Conservation (phyloP, 2,888 invertebrate species). For the Parnassius smintheus region DNA sequence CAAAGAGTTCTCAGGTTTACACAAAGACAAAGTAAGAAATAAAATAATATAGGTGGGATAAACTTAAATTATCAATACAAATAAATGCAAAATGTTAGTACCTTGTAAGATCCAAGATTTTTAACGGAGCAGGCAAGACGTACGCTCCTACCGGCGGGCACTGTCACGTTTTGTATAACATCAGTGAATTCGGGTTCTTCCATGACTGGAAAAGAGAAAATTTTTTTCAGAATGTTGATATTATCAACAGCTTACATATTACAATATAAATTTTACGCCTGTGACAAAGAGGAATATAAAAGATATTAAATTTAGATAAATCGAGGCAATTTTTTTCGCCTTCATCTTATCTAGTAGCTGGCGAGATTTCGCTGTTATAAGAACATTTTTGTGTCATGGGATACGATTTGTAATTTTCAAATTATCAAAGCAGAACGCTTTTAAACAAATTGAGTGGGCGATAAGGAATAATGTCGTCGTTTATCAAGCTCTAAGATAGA, state of each 20-base stretch:
- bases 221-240: slow-evolving; percentile 20
- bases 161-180: slow-evolving; percentile 94
- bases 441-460: slow-evolving; percentile 82
- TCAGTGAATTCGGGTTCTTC: slow-evolving; percentile 95
- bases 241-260: slow-evolving; percentile 19
- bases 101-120: slow-evolving; percentile 95
- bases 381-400: slow-evolving; percentile 74
- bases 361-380: slow-evolving; percentile 65
- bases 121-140: slow-evolving; percentile 95
- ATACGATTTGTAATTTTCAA: slow-evolving; percentile 80
- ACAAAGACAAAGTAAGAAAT: too few species aligned
- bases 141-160: slow-evolving; percentile 93
- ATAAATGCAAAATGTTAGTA: slow-evolving; percentile 53
- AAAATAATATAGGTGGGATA: too few species aligned
- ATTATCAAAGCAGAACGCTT: slow-evolving; percentile 81
- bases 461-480: slow-evolving; percentile 81
- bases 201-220: slow-evolving; percentile 75
- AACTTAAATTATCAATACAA: slow-evolving; percentile 2
- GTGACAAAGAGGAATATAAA: slow-evolving; percentile 28
- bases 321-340: slow-evolving; percentile 49
- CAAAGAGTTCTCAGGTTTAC: too few species aligned
- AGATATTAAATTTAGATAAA: slow-evolving; percentile 60
- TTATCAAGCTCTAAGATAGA: slow-evolving; percentile 79
- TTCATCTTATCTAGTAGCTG: slow-evolving; percentile 54
- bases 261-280: slow-evolving; percentile 22